Percentiles rank a stretch among this genome's conserved stretches.
Evolutionary conservation across 2,888 invertebrate species (phyloP).

Genomic region (Drosophila melanosoma): DNA sequence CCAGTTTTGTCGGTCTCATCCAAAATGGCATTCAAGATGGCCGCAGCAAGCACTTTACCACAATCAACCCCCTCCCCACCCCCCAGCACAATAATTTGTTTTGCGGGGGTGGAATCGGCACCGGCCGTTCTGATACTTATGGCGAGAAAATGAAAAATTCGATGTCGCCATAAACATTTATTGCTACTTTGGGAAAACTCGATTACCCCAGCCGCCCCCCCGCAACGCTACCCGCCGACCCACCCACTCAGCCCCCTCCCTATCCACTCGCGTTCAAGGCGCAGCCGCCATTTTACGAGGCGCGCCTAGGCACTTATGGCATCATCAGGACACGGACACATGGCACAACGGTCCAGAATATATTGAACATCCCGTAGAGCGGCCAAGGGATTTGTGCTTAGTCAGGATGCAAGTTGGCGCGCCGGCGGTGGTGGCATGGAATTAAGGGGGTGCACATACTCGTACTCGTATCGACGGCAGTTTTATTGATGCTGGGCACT

Average conservation of each 20-base stretch:
- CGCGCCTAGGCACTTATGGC: conserved; percentile 75
- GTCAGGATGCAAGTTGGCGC: conserved; percentile 57
- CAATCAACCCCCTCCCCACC: conserved; percentile 6
- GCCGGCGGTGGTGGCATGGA: conserved; percentile 9
- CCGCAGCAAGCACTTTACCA: conserved; percentile 36
- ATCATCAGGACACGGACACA: conserved; percentile 53
- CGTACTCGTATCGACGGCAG: conserved; percentile 48
- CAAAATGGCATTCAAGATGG: conserved; percentile 67
- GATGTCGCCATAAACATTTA: conserved; percentile 81
- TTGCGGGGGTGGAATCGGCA: conserved; percentile 43
- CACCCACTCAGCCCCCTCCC: neutral
- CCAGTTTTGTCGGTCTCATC: conserved; percentile 18
- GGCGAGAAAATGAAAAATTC: conserved; percentile 80
- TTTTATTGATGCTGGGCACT: conserved; percentile 68
- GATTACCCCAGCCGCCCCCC: conserved; percentile 60
- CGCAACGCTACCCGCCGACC: neutral
- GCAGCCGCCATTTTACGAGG: conserved; percentile 76
- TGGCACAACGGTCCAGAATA: conserved; percentile 14
- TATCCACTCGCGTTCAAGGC: conserved; percentile 27
- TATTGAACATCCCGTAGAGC: conserved; percentile 36
- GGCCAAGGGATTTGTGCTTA: conserved; percentile 76
- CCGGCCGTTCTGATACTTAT: conserved; percentile 79
- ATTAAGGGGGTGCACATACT: conserved; percentile 13
- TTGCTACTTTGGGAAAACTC: conserved; percentile 74
- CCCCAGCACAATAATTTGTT: conserved; percentile 21